Conservation (phyloP, 1,140 invertebrate genomes). For the Octopus sinensis region DNA sequence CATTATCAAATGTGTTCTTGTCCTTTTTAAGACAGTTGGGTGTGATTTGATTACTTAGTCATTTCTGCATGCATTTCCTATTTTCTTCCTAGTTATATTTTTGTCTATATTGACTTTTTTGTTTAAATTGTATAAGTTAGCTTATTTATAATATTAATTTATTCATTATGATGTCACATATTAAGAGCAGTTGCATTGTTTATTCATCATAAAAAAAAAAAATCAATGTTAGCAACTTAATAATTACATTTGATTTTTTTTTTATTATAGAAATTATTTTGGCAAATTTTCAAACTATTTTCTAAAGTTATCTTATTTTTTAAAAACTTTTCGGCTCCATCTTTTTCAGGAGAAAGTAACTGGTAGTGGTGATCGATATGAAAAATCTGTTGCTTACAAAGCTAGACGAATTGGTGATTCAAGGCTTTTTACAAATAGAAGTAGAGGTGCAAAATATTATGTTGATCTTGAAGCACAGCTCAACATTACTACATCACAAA, state of each 20-base stretch:
- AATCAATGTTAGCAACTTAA: no score
- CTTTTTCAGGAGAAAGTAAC: conserved; percentile 1
- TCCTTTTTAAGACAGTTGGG: no score
- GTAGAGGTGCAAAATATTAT: conserved; percentile 59
- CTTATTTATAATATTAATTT: no score
- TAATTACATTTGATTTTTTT: neutral
- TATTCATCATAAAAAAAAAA: no score
- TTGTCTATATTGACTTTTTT: no score
- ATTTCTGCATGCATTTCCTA: no score
- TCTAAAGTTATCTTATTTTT: neutral
- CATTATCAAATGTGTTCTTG: no score
- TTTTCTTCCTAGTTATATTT: no score
- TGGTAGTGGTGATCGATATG: neutral
- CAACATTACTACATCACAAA: conserved; percentile 10
- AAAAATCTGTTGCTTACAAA: neutral
- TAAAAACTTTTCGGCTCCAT: neutral
- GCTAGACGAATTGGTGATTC: conserved; percentile 22
- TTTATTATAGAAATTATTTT: neutral
- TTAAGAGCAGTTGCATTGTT: no score
- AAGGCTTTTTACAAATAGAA: conserved; percentile 41
- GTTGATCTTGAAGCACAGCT: conserved; percentile 72
- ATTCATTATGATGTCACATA: no score
- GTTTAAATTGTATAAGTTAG: no score
- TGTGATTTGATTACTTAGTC: no score
- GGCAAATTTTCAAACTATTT: neutral